A percentile compares a stretch with the other conserved stretches of the same genome.
Evolutionary conservation across 2,113 vertebrate genomes (phyloP).

Genomic region (Corythaeola cristata): DNA sequence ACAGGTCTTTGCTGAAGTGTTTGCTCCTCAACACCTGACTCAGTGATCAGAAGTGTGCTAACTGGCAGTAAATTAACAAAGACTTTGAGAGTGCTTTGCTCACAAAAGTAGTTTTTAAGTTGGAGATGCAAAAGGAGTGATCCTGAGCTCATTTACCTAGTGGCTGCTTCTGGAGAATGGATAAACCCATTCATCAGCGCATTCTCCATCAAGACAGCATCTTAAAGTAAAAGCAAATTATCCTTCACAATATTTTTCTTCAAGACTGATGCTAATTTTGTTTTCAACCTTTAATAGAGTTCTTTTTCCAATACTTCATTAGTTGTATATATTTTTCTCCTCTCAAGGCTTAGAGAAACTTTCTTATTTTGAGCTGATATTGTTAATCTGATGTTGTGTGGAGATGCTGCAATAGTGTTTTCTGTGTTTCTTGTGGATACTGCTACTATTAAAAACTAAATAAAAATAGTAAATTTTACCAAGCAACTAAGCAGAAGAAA

Average conservation of each 20-base stretch:
- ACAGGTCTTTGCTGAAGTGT: background rate
- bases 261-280: background rate
- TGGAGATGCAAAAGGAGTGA: background rate
- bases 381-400: background rate
- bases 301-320: background rate
- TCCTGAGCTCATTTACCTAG: background rate
- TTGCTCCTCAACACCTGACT: background rate
- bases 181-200: background rate
- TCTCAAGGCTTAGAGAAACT: background rate
- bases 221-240: background rate
- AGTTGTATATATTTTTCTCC: background rate
- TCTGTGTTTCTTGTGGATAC: background rate
- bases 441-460: background rate
- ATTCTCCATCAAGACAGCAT: background rate
- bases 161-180: background rate
- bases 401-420: background rate
- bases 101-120: background rate
- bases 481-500: background rate
- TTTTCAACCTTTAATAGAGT: background rate
- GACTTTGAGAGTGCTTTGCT: background rate
- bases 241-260: background rate
- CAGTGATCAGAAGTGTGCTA: background rate
- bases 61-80: background rate
- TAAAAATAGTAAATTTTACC: background rate
- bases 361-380: background rate